A percentile compares a stretch with the other conserved stretches of the same genome.
Conservation (phyloP, 2,113 vertebrate species). For the Ochotona curzoniae region DNA sequence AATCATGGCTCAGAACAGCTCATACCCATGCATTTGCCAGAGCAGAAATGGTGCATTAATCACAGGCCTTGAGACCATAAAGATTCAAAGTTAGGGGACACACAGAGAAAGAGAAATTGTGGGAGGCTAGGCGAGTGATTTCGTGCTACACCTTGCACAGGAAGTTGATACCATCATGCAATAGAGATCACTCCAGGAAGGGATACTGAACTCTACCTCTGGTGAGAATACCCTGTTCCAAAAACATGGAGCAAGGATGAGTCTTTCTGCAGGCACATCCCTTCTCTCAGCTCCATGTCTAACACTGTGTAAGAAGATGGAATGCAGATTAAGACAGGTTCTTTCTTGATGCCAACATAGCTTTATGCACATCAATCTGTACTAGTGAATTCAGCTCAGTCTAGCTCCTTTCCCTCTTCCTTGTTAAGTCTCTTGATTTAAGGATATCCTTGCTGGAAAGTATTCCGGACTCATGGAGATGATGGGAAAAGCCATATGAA, state of each 20-base stretch:
- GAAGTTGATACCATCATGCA: conserved; percentile 71
- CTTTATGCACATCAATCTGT: neutral
- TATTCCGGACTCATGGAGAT: neutral
- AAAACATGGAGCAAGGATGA: neutral
- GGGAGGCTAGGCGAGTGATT: conserved; percentile 68
- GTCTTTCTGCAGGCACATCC: neutral
- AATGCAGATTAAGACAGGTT: neutral
- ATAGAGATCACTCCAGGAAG: neutral
- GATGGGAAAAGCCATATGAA: conserved; percentile 56
- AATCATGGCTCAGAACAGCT: conserved; percentile 79
- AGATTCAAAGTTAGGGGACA: conserved; percentile 21
- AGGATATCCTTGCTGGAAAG: neutral
- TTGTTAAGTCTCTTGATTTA: conserved; percentile 36
- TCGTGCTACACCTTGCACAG: conserved; percentile 68
- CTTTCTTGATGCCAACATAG: neutral
- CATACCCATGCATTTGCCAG: conserved; percentile 73
- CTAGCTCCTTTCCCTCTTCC: neutral
- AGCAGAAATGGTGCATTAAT: conserved; percentile 20
- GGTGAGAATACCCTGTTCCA: conserved; percentile 56
- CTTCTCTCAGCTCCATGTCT: neutral
- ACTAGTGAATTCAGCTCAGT: no score
- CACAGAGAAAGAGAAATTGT: conserved; percentile 59
- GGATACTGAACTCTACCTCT: conserved; percentile 30
- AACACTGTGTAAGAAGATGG: neutral
- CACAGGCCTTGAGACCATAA: conserved; percentile 55